Base-by-base conservation (phyloP, 1,140 invertebrate species). In the Drosophila paulistorum region DNA sequence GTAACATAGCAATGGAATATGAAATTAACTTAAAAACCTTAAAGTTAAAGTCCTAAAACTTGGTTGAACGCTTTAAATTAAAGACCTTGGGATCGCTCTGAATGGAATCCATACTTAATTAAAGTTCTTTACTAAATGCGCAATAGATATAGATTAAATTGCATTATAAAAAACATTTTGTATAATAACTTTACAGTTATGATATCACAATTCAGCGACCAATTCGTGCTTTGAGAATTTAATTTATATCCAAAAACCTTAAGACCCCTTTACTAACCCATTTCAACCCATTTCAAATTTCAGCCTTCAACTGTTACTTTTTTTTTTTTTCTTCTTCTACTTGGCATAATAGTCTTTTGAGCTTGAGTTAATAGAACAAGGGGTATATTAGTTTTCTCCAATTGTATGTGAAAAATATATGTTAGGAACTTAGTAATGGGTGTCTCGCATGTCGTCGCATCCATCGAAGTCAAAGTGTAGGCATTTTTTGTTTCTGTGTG, bases 371-470 rank as follows among this genome's bases (percentile, higher is more conserved):
- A 13, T n/a, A 0, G 13, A n/a, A n/a, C 11, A 11, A 39, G 17
- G 41, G n/a, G 41, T 45, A 14, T 73, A 72, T 72, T 37, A 26
- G 54, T 39, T 39, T n/a, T n/a, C n/a, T 42, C 14, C 20, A 17
- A 7, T 0, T 30, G 26, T 30, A 30, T 2, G 0, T 30, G 26
- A 4, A 30, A 30, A 30, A 30, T 4, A 6, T 6, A 30, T 30
- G 26, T 5, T 30, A 6, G 0, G 6, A 30, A 30, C 6, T 5
- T 10, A 10, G 7, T 37, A 3, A 37, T 37, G 35, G 35, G 35
- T 37, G 10, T 37, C 35, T 37, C 7, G 10, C 35, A 9, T 9
- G 35, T 37, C 35, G 35, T 37, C 1, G 7, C 9, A 30, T 37
- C 9, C 35, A 37, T 30, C 35, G 35, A 9, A 37, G 1, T 10